Evolutionary conservation across 2,888 invertebrate genomes (phyloP), one percentile per base, ranked within the genome.

Genomic region (Ichneumoninae sp.): DNA sequence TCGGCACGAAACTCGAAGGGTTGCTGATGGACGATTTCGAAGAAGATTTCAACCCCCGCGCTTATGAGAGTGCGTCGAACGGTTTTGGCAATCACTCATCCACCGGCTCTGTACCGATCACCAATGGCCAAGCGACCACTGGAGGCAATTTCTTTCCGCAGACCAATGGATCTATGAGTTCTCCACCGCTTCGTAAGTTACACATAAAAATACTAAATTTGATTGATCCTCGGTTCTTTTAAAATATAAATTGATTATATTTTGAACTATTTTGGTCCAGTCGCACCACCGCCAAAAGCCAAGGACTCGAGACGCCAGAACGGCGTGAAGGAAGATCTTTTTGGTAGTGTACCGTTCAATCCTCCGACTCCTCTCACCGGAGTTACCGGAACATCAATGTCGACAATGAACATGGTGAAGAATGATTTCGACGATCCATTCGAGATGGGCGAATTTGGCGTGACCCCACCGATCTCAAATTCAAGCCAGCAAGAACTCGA

Each of bases 251-350:
- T 19, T 36, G 54, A 19, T 22, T 33, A 74, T 3, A 4, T 40
- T 52, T 72, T 60, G 0, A n/a, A 72, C 19, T 30, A 65, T 60
- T 65, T 84, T 83, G 88, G 94, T 95, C 8, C 93, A 98, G 98
- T 98, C 95, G 97, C 97, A 66, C 98, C 98, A 85, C 98, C 98
- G 82, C 98, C 98, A 81, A 97, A 97, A 93, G 95, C 96, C 7
- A 93, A 94, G 83, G 93, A 93, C 82, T 94, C 93, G 60, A 90
- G 92, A 76, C 93, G 94, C 66, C 94, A 93, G 47, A 94, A 94
- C 90, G 88, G 95, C 90, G 92, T 93, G 90, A 96, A 95, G 87
- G 96, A 96, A 90, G 97, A 98, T 94, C 94, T 97, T 26, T 98
- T 98, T 94, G 97, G 97, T 36, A 97, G 97, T 36, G 95, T 96